Conservation (phyloP, 2,888 invertebrate species). For the Ptilodon capucinus region DNA sequence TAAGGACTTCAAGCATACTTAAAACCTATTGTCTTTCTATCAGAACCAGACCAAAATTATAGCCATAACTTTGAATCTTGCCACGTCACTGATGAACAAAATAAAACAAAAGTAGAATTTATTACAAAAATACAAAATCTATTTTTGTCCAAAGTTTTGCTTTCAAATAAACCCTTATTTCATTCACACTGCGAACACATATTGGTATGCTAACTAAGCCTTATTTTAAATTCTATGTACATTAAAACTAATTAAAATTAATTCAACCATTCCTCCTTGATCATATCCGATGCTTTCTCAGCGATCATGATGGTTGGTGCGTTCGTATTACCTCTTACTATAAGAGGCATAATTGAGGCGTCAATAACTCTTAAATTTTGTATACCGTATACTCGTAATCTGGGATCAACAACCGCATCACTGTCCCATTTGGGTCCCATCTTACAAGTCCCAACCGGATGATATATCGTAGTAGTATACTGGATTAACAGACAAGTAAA, state of each 20-base stretch:
- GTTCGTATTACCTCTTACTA: conserved; percentile 89
- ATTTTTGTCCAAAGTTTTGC: background rate
- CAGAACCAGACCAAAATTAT: too few species aligned
- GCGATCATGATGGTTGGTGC: conserved; percentile 94
- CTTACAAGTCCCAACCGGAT: conserved; percentile 87
- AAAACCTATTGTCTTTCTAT: too few species aligned
- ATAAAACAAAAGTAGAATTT: background rate
- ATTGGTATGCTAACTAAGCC: conserved; percentile 16
- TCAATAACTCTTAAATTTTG: conserved; percentile 85
- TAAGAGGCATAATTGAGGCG: conserved; percentile 85
- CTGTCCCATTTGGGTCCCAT: conserved; percentile 86
- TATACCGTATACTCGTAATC: conserved; percentile 84
- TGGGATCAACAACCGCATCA: conserved; percentile 85
- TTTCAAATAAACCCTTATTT: background rate
- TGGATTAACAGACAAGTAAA: conserved; percentile 85
- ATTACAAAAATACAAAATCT: background rate
- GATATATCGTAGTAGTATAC: conserved; percentile 87
- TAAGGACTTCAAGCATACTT: too few species aligned
- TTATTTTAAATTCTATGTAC: conserved; percentile 23
- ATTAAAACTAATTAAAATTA: background rate
- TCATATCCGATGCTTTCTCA: conserved; percentile 90
- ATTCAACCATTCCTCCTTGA: conserved; percentile 82
- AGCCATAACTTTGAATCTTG: too few species aligned
- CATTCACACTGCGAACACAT: conserved; percentile 10
- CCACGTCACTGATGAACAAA: too few species aligned